These are phyloP conservation scores for Oryzaephilus surinamensis DNA, from an alignment of 1,140 invertebrate species.

Conservation along the genomic window DNA sequence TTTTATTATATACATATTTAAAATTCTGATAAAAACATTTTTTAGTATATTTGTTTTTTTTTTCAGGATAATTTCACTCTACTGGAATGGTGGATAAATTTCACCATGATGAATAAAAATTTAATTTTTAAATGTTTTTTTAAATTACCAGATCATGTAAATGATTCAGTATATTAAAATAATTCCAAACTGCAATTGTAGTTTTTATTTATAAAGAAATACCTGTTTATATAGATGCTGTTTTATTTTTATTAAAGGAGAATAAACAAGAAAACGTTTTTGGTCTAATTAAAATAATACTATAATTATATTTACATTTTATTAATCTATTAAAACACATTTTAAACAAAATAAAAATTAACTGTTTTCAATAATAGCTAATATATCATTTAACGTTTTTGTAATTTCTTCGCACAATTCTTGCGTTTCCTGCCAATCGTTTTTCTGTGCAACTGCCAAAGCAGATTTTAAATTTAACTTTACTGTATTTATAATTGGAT, in stretches of 20 bases:
- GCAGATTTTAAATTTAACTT: conserved; percentile 28
- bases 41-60: no score
- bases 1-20: conserved; percentile 2
- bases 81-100: no score
- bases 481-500: conserved; percentile 27
- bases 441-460: conserved; percentile 27
- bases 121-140: no score
- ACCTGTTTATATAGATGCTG: no score
- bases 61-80: no score
- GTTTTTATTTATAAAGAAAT: no score
- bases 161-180: no score
- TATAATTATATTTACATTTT: no score
- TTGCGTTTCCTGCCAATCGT: conserved; percentile 22
- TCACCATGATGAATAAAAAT: no score
- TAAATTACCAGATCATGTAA: no score
- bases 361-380: conserved; percentile 6
- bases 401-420: conserved; percentile 14
- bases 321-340: conserved; percentile 2
- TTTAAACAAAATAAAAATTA: conserved; percentile 3
- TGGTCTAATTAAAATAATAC: not conserved
- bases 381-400: conserved; percentile 13
- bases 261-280: conserved; percentile 1
- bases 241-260: not conserved
- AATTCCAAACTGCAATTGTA: no score
- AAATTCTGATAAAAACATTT: not conserved